phyloP scores from a whole-genome alignment of 2,888 invertebrate genomes.

The Amblyjoppa proteus region DNA sequence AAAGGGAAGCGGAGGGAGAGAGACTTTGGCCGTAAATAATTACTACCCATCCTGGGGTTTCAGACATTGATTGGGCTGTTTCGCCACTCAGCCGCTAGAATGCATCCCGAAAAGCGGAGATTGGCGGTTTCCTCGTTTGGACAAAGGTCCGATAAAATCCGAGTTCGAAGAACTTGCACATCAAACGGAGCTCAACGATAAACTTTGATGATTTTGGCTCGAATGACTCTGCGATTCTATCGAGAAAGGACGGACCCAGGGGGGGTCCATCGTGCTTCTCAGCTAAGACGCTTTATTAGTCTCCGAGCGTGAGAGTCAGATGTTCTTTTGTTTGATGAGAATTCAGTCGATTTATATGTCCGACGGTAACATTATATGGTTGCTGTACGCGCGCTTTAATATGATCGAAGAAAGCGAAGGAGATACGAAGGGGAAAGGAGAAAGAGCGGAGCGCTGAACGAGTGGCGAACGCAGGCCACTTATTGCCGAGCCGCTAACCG shows the following conservation, averaged over 20 bases:
- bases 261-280: conserved; percentile 8
- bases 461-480: conserved; percentile 33
- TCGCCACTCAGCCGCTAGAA: conserved; percentile 17
- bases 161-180: conserved; percentile 50
- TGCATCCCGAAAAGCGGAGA: conserved; percentile 33
- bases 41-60: conserved; percentile 55
- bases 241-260: no score
- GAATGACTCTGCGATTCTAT: conserved; percentile 13
- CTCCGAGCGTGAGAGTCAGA: conserved; percentile 69
- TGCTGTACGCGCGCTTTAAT: background rate
- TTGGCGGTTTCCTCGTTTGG: conserved; percentile 32
- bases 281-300: conserved; percentile 73
- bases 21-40: conserved; percentile 66
- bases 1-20: conserved; percentile 45
- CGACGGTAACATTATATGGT: conserved; percentile 9
- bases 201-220: conserved; percentile 64
- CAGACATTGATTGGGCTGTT: conserved; percentile 23
- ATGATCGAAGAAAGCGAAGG: background rate
- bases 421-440: background rate
- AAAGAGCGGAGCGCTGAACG: background rate
- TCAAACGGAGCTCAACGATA: conserved; percentile 35
- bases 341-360: conserved; percentile 25
- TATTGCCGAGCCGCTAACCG: conserved; percentile 22
- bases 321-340: conserved; percentile 61
- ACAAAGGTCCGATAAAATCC: conserved; percentile 47